Evolutionary conservation across 2,797 vertebrate species (phyloP).

Genomic region (Chrysolophus pictus): DNA sequence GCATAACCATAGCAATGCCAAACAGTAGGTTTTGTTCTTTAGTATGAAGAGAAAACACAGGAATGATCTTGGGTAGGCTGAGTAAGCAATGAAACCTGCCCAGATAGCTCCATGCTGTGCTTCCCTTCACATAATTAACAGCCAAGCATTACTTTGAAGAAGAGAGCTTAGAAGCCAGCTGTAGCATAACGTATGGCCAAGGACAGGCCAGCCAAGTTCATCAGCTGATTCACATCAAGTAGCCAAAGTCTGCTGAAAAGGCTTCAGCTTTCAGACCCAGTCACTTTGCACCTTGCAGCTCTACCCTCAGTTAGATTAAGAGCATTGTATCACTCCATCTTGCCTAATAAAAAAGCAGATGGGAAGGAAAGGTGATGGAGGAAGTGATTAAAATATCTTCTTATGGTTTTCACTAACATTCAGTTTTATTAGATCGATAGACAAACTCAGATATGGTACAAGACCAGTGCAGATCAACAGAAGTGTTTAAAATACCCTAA

Average conservation of each 20-base stretch:
- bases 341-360: background rate
- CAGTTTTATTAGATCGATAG: background rate
- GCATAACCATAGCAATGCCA: rapidly evolving
- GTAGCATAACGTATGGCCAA: background rate
- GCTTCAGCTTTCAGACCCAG: background rate
- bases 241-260: background rate
- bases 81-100: background rate
- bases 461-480: background rate
- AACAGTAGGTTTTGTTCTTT: background rate
- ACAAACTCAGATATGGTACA: background rate
- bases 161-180: background rate
- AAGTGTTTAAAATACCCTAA: background rate
- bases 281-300: background rate
- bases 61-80: background rate
- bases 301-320: background rate
- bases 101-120: background rate
- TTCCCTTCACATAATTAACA: background rate
- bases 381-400: background rate
- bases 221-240: too few relatives aligned
- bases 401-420: background rate
- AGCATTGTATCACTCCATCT: background rate
- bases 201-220: background rate
- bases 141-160: background rate
- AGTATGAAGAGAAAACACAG: background rate
- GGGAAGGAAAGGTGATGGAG: background rate